Percentiles rank a stretch among this genome's conserved stretches.
Conservation (phyloP, 2,797 vertebrate species). For the Crax fasciolata region DNA sequence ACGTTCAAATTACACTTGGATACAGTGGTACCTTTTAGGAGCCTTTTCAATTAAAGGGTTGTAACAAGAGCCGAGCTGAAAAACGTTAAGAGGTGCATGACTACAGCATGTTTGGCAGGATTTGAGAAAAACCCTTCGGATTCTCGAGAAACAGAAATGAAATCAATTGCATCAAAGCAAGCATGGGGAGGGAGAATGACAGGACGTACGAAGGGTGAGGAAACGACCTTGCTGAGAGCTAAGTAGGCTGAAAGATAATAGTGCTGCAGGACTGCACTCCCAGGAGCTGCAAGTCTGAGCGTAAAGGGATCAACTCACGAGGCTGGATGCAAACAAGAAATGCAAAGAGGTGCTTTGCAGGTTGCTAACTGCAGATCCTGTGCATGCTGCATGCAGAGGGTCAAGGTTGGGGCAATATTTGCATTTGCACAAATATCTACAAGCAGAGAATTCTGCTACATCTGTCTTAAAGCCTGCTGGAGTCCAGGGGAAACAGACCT, state of each 20-base stretch:
- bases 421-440: not conserved
- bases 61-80: not conserved
- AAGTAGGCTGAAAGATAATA: not conserved
- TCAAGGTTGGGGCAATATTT: not conserved
- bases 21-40: not conserved
- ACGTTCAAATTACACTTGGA: not conserved
- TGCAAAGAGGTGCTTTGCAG: not conserved
- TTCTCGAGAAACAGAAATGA: not conserved
- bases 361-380: not conserved
- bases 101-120: not conserved
- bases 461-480: not conserved
- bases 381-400: fast-evolving
- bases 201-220: not conserved
- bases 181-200: not conserved
- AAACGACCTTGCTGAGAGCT: not conserved
- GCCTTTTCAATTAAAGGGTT: not conserved
- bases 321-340: not conserved
- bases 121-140: not conserved
- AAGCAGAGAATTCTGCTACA: not conserved
- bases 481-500: not conserved
- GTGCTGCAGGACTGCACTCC: not conserved
- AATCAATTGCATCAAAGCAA: not conserved
- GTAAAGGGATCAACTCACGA: not conserved
- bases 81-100: not conserved
- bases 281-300: fast-evolving